Conservation (phyloP, 2,888 invertebrate genomes). For the Apamea epomidion region DNA sequence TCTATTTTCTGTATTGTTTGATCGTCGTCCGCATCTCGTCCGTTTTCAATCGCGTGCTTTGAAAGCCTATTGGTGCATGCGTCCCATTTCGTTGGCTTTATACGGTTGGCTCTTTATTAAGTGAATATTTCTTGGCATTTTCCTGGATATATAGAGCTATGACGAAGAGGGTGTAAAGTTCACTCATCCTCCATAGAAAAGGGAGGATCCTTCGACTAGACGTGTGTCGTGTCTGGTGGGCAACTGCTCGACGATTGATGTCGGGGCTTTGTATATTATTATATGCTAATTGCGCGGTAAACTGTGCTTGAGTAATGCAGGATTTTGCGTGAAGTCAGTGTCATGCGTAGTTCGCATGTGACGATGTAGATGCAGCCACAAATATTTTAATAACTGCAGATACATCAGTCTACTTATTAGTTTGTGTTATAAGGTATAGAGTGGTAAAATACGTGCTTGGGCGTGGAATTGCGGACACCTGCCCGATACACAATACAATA, state of each 20-base stretch:
- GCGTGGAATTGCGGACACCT: background rate
- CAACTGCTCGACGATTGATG: background rate
- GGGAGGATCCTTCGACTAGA: background rate
- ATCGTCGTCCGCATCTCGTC: conserved; percentile 13
- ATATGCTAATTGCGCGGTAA: background rate
- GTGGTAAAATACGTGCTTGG: background rate
- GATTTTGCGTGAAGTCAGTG: background rate
- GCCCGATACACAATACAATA: background rate
- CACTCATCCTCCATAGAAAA: background rate
- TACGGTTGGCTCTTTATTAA: background rate
- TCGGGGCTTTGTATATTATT: too few species aligned
- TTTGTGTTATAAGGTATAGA: background rate
- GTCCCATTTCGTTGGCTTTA: background rate
- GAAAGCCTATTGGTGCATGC: conserved; percentile 46
- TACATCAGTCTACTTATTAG: background rate
- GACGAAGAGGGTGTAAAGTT: too few species aligned
- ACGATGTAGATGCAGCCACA: background rate
- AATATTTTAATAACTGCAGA: background rate
- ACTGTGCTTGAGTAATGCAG: background rate
- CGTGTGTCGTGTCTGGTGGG: background rate
- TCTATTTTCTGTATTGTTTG: conserved; percentile 50
- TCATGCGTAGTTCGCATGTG: background rate
- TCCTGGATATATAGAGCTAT: too few species aligned
- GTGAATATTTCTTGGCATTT: background rate
- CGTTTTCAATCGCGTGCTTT: conserved; percentile 38